phyloP scores from a whole-genome alignment of 2,797 vertebrate species.

The Enteromius anoplus region DNA sequence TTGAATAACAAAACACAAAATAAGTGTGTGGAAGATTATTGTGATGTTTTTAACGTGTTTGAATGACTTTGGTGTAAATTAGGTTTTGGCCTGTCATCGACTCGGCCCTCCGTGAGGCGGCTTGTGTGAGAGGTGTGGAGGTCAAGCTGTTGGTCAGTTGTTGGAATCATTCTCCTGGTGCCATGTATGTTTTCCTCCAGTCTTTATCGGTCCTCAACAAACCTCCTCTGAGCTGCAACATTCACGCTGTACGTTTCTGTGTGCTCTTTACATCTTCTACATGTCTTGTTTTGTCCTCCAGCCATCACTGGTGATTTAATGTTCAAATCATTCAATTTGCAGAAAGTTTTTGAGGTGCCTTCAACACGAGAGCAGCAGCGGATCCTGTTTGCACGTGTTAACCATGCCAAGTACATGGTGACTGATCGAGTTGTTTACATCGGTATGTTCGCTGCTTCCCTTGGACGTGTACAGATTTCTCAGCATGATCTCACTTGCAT shows the following conservation, averaged over 20 bases:
- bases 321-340: slow-evolving; percentile 21
- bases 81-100: slow-evolving; percentile 83
- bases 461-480: slow-evolving; percentile 11
- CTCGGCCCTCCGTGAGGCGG: slow-evolving; percentile 69
- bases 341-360: slow-evolving; percentile 80
- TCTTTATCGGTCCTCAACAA: slow-evolving; percentile 75
- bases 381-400: slow-evolving; percentile 80
- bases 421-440: slow-evolving; percentile 82
- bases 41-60: background rate
- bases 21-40: background rate
- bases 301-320: background rate
- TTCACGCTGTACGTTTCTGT: slow-evolving; percentile 70
- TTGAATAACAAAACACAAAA: background rate
- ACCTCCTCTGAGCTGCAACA: slow-evolving; percentile 69
- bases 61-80: background rate
- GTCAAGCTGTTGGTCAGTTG: slow-evolving; percentile 80
- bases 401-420: slow-evolving; percentile 86
- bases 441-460: slow-evolving; percentile 64
- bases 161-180: slow-evolving; percentile 74
- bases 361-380: slow-evolving; percentile 67
- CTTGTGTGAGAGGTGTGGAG: slow-evolving; percentile 70
- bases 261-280: background rate
- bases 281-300: background rate
- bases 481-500: slow-evolving; percentile 18
- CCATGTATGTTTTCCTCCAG: slow-evolving; percentile 82